Base-by-base conservation (phyloP, 2,888 invertebrate genomes). In the Isotomurus palustris region DNA sequence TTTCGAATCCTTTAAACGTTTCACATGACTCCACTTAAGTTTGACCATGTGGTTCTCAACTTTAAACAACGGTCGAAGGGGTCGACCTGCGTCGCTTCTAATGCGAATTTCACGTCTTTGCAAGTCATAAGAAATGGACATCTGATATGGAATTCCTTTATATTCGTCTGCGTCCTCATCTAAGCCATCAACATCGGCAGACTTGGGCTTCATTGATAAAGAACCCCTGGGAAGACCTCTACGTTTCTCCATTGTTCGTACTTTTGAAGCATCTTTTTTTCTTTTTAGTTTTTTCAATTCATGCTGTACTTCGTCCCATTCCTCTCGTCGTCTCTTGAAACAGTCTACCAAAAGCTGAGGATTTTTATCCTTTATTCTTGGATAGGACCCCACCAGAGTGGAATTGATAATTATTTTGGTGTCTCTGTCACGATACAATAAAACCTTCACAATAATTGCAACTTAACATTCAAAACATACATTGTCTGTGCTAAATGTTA, bases 391-490 rank as follows among this genome's bases (percentile, higher is more conserved):
- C 14, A 83, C 81, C 81, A 82, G 82, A 58, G 80, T 78, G 17
- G 82, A 82, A 72, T 82, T 83, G 24, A 82, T 81, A 73, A 83
- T 82, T 52, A 82, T 81, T 72, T 83, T 83, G 1, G 82, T 81
- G 2, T 81, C 78, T 67, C 78, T 78, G 68, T 25, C 72, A n/a
- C n/a, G n/a, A n/a, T n/a, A n/a, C n/a, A n/a, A n/a, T n/a, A n/a
- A n/a, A n/a, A n/a, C n/a, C n/a, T n/a, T n/a, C n/a, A n/a, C n/a
- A n/a, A n/a, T n/a, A n/a, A n/a, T n/a, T n/a, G n/a, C n/a, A n/a
- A n/a, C n/a, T n/a, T n/a, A n/a, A n/a, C n/a, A n/a, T n/a, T n/a
- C n/a, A n/a, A n/a, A n/a, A n/a, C n/a, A n/a, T n/a, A n/a, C n/a
- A n/a, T n/a, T n/a, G n/a, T n/a, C n/a, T n/a, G n/a, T n/a, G n/a